A percentile compares a stretch with the other conserved stretches of the same genome.
These are phyloP conservation scores for Globodera rostochiensis DNA, from an alignment of 1,140 invertebrate species.

Conservation along the genomic window DNA sequence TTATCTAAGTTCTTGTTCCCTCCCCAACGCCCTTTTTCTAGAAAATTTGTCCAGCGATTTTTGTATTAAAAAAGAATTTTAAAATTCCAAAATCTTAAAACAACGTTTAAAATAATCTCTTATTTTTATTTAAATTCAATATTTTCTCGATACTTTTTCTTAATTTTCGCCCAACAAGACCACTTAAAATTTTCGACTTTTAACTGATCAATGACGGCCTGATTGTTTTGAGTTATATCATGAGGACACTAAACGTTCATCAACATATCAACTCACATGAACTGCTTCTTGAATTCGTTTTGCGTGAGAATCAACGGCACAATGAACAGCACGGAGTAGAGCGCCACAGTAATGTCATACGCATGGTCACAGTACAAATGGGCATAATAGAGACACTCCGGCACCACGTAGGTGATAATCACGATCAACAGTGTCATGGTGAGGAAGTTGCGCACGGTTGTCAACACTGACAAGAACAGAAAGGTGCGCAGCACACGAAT, in stretches of 20 bases:
- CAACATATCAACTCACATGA: not conserved
- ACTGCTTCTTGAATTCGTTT: not conserved
- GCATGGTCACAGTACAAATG: not conserved
- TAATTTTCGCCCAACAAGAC: not conserved
- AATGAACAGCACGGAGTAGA: constrained; percentile 7
- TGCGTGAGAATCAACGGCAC: constrained; percentile 9
- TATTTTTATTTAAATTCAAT: not conserved
- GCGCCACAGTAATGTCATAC: constrained; percentile 2
- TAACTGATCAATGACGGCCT: not conserved
- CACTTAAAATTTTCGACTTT: not conserved
- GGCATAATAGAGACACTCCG: not conserved
- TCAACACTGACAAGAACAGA: not conserved
- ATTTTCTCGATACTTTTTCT: too few relatives aligned
- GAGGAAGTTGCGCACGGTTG: not conserved
- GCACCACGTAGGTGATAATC: not conserved
- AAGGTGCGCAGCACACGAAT: constrained; percentile 3
- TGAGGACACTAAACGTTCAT: not conserved
- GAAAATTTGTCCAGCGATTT: not conserved
- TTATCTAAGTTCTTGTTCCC: too few relatives aligned
- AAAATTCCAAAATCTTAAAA: not conserved
- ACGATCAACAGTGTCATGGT: constrained; percentile 3
- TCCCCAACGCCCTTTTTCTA: too few relatives aligned
- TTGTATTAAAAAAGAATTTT: not conserved
- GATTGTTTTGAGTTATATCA: not conserved
- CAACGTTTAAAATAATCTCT: not conserved